These are phyloP conservation scores for Diglossa cyanea DNA, from an alignment of 2,797 vertebrate species.

Conservation along the genomic window DNA sequence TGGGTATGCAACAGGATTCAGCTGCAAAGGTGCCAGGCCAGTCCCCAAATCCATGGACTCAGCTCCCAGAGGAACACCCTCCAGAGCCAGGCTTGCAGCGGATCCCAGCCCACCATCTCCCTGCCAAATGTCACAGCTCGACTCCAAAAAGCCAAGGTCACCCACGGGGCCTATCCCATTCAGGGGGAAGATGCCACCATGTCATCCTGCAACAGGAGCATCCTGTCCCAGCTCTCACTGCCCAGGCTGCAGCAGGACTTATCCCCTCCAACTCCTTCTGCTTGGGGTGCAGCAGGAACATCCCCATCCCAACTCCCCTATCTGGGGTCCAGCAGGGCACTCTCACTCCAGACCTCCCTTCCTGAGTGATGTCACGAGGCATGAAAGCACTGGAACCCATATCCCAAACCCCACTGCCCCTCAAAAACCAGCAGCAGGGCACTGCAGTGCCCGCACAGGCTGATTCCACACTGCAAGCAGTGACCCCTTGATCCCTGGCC, in stretches of 20 bases:
- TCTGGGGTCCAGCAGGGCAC: background rate
- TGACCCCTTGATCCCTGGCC: background rate
- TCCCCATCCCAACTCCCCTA: background rate
- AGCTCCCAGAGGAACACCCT: background rate
- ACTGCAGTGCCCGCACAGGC: background rate
- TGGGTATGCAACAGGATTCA: fast-evolving
- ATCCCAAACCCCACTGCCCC: background rate
- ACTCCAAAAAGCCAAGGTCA: background rate
- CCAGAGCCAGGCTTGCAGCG: background rate
- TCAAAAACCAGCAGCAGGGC: background rate
- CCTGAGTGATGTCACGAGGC: fast-evolving
- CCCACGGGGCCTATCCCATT: fast-evolving
- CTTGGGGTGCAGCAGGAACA: background rate
- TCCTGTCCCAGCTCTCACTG: background rate
- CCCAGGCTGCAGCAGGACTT: background rate
- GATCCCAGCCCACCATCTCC: background rate
- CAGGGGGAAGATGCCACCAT: background rate
- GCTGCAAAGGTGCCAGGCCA: background rate
- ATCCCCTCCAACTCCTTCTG: background rate
- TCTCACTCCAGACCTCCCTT: background rate
- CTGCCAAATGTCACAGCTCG: background rate
- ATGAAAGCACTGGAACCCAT: background rate
- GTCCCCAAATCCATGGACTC: background rate
- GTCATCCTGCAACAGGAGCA: background rate
- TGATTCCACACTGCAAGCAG: background rate